Evolutionary conservation across 1,140 invertebrate species (phyloP).

Genomic region (Ruditapes philippinarum): DNA sequence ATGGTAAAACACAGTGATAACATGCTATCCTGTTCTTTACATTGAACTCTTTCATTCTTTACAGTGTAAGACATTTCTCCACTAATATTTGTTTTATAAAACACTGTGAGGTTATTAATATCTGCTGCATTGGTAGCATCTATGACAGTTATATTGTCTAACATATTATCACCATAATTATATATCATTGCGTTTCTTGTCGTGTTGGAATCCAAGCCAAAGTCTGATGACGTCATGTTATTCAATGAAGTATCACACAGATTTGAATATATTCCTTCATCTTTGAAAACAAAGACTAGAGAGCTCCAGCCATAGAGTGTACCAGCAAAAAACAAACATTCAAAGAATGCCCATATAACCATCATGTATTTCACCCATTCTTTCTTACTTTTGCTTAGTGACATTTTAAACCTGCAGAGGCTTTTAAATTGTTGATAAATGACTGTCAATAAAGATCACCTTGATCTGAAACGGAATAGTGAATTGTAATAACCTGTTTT

Average conservation of each 20-base stretch:
- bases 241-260: slow-evolving; percentile 46
- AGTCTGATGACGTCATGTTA: no score
- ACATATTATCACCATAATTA: not conserved
- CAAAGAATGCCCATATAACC: slow-evolving; percentile 67
- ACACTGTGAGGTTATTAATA: not conserved
- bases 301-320: slow-evolving; percentile 75
- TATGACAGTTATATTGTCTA: no score
- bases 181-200: not conserved
- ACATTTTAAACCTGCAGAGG: slow-evolving; percentile 7
- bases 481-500: no score
- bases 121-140: not conserved
- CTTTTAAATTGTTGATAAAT: not conserved
- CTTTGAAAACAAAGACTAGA: slow-evolving; percentile 71
- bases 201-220: no score
- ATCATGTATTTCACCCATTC: slow-evolving; percentile 31
- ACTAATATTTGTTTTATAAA: not conserved
- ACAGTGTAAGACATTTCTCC: not conserved
- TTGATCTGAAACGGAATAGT: no score
- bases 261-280: slow-evolving; percentile 64
- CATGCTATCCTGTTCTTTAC: slow-evolving; percentile 67
- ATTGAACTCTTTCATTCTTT: not conserved
- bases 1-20: slow-evolving; percentile 76
- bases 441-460: no score
- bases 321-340: slow-evolving; percentile 70
- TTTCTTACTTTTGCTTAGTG: not conserved